Evolutionary conservation across 2,888 invertebrate species (phyloP).

Genomic region (Sarcophaga caerulescens): DNA sequence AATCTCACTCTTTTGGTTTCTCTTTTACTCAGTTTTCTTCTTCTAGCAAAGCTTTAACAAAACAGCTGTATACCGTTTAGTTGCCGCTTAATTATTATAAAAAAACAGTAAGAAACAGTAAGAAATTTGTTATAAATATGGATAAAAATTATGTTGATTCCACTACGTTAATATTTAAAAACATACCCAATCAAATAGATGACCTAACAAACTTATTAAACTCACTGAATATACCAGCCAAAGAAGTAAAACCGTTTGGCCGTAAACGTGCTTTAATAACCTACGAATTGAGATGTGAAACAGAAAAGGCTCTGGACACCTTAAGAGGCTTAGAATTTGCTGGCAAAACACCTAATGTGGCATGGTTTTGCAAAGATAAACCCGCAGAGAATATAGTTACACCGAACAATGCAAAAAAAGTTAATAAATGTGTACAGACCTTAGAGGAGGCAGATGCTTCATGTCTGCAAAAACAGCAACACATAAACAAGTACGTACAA

Average conservation of each 20-base stretch:
- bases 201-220: conserved; percentile 71
- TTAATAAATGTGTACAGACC: conserved; percentile 68
- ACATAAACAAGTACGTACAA: conserved; percentile 83
- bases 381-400: conserved; percentile 7
- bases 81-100: background rate
- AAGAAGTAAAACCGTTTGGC: conserved; percentile 72
- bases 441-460: conserved; percentile 60
- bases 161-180: conserved; percentile 74
- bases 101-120: background rate
- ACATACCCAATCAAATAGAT: conserved; percentile 74
- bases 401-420: conserved; percentile 55
- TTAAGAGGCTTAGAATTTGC: conserved; percentile 65
- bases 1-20: background rate
- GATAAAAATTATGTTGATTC: conserved; percentile 28
- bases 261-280: conserved; percentile 73
- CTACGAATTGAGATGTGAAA: conserved; percentile 69
- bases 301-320: conserved; percentile 70
- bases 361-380: conserved; percentile 60
- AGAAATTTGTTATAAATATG: conserved; percentile 42
- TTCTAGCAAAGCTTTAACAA: background rate
- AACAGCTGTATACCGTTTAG: background rate
- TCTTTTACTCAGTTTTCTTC: background rate
- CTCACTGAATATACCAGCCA: conserved; percentile 70
- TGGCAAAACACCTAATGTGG: conserved; percentile 46
- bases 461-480: conserved; percentile 65